phyloP scores from a whole-genome alignment of 1,140 invertebrate genomes.

The Plectrocnemia conspersa region DNA sequence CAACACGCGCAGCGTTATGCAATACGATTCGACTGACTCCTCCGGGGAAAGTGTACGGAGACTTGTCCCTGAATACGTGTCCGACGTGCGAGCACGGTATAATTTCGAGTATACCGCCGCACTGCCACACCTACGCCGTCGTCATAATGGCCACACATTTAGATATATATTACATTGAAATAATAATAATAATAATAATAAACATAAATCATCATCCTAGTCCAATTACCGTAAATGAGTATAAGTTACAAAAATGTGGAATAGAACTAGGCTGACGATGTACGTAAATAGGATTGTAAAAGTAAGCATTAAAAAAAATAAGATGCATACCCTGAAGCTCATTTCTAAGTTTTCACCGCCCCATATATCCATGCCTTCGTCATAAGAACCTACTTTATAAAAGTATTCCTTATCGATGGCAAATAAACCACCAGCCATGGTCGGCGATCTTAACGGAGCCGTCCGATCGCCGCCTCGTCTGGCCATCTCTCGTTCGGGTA shows the following conservation, averaged over 20 bases:
- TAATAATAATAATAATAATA: constrained; percentile 1
- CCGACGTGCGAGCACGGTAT: constrained; percentile 94
- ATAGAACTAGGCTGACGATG: constrained; percentile 4
- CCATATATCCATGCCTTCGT: constrained; percentile 99
- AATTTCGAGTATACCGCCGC: constrained; percentile 93
- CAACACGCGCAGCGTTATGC: constrained; percentile 92
- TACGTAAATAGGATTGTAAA: background rate
- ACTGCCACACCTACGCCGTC: constrained; percentile 90
- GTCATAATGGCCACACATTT: constrained; percentile 5
- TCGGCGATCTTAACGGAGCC: constrained; percentile 87
- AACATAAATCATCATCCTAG: background rate
- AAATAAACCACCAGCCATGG: constrained; percentile 99
- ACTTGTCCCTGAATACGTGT: constrained; percentile 98
- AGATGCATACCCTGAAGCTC: constrained; percentile 87
- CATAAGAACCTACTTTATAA: constrained; percentile 94
- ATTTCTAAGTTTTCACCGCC: constrained; percentile 99
- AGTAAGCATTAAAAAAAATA: constrained; percentile 4
- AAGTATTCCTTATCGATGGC: constrained; percentile 96
- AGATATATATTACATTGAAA: constrained; percentile 6
- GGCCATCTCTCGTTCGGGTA: constrained; percentile 91
- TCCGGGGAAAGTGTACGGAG: constrained; percentile 98
- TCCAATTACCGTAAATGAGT: background rate
- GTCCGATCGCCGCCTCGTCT: constrained; percentile 84
- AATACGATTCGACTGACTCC: constrained; percentile 94
- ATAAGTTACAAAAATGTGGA: background rate